Conservation (phyloP, 2,797 vertebrate species). For the Ispidina picta region DNA sequence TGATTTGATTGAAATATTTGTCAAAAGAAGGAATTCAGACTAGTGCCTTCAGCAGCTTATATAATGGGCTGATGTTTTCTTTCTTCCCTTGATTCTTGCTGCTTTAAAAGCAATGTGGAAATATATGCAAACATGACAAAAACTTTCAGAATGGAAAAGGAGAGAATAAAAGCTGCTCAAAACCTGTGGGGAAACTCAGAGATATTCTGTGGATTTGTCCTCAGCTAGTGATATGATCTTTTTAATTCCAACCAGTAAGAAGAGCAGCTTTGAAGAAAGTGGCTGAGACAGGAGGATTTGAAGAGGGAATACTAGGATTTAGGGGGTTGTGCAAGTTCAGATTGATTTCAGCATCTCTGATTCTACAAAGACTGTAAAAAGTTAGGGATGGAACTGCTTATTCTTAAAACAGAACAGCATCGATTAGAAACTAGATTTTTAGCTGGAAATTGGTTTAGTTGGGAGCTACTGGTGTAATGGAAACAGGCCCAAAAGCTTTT, state of each 20-base stretch:
- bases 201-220: not conserved
- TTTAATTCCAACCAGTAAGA: not conserved
- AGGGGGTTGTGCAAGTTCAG: not conserved
- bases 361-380: not conserved
- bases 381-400: not conserved
- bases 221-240: not conserved
- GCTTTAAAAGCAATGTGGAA: not conserved
- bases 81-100: not conserved
- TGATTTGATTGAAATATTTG: not conserved
- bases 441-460: not conserved
- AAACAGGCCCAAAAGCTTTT: not conserved
- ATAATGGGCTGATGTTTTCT: not conserved
- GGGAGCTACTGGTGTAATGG: not conserved
- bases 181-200: not conserved
- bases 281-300: not conserved
- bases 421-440: not conserved
- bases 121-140: not conserved
- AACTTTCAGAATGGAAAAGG: not conserved
- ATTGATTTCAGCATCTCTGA: not conserved
- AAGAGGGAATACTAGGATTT: not conserved
- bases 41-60: not conserved
- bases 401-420: not conserved
- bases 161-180: not conserved
- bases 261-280: not conserved
- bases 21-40: not conserved